A percentile compares a stretch with the other conserved stretches of the same genome.
These are phyloP conservation scores for Balearica regulorum DNA, from an alignment of 2,797 vertebrate species.

Conservation along the genomic window DNA sequence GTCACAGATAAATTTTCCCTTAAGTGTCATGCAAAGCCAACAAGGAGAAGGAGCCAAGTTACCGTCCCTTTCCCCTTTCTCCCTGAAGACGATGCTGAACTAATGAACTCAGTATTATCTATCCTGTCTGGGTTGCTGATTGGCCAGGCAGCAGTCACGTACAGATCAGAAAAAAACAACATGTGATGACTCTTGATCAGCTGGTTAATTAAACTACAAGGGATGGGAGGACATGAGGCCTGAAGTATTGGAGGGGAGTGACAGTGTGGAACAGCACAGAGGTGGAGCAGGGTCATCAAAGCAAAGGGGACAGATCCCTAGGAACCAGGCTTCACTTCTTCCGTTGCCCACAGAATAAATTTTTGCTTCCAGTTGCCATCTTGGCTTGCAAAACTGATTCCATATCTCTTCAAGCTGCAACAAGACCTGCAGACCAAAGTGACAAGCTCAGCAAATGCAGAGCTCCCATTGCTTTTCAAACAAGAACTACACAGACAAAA, in stretches of 20 bases:
- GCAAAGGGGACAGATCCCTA: background rate
- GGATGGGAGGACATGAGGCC: background rate
- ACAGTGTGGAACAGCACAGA: background rate
- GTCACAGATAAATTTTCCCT: background rate
- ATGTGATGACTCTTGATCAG: background rate
- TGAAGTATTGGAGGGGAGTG: background rate
- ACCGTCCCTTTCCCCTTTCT: background rate
- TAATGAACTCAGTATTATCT: background rate
- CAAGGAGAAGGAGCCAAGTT: background rate
- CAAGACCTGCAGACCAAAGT: background rate
- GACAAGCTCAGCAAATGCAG: background rate
- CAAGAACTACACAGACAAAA: background rate
- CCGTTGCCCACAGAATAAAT: background rate
- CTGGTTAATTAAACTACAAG: background rate
- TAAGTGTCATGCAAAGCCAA: background rate
- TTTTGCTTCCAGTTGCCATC: background rate
- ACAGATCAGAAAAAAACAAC: background rate
- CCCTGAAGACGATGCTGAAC: background rate
- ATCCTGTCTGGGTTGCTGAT: background rate
- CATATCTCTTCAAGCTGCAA: background rate
- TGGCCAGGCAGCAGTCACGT: background rate
- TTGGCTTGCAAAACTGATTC: background rate
- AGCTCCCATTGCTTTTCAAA: background rate
- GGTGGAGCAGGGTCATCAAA: background rate
- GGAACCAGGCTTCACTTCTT: background rate